Percentiles rank a stretch among this genome's conserved stretches.
These are phyloP conservation scores for Poecilia wingei DNA, from an alignment of 2,797 vertebrate species.

Conservation along the genomic window DNA sequence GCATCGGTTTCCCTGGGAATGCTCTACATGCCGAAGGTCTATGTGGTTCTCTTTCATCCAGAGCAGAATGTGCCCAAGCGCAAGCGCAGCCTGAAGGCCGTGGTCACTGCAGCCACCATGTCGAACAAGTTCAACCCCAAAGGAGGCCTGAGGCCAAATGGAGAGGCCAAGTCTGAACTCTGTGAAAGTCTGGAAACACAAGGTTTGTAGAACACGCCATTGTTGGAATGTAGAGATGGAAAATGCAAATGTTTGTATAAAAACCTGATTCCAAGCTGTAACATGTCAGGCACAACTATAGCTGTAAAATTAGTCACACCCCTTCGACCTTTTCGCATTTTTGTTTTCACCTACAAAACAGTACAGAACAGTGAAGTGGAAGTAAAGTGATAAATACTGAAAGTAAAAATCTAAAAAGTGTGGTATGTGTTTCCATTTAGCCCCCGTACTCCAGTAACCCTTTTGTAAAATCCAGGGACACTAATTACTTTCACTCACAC, in stretches of 20 bases:
- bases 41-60: slow-evolving; percentile 95
- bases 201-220: slow-evolving; percentile 76
- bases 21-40: slow-evolving; percentile 98
- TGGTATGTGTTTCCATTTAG: not conserved
- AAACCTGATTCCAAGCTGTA: slow-evolving; percentile 6
- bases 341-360: not conserved
- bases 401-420: not conserved
- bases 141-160: slow-evolving; percentile 91
- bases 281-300: not conserved
- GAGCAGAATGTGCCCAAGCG: slow-evolving; percentile 97
- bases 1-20: slow-evolving; percentile 96
- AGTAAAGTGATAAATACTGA: not conserved
- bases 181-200: slow-evolving; percentile 96
- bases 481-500: too few relatives aligned
- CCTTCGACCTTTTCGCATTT: not conserved
- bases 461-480: not conserved
- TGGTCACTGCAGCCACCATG: slow-evolving; percentile 96
- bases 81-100: slow-evolving; percentile 95
- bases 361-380: not conserved
- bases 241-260: not conserved
- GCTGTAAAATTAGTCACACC: not conserved
- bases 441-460: not conserved
- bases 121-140: slow-evolving; percentile 98
- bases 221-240: not conserved
- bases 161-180: slow-evolving; percentile 95